Percentiles rank a stretch among this genome's conserved stretches.
phyloP scores from a whole-genome alignment of 37 sponge, comb jelly and placozoan species.

The Cliona cf. orientalis region DNA sequence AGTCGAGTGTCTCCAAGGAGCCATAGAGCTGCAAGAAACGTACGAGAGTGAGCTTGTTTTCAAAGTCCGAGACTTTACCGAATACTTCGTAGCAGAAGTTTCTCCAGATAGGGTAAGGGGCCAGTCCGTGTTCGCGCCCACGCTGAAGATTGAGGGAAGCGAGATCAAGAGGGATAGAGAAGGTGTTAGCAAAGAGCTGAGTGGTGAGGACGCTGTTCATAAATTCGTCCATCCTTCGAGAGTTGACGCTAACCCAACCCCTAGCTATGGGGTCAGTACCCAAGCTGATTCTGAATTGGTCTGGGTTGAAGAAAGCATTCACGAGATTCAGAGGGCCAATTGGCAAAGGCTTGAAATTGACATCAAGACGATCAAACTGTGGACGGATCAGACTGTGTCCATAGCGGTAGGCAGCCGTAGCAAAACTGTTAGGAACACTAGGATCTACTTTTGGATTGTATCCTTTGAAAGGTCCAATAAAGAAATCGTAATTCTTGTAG shows the following conservation, averaged over 20 bases:
- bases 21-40: conserved; percentile 63
- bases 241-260: conserved; percentile 42
- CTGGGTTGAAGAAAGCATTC: conserved; percentile 73
- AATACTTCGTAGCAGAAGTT: conserved; percentile 56
- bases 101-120: conserved; percentile 71
- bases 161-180: conserved; percentile 61
- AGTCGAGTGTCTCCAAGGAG: conserved; percentile 63
- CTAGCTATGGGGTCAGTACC: conserved; percentile 77
- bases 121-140: conserved; percentile 90
- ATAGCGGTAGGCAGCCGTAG: conserved; percentile 83
- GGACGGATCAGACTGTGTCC: conserved; percentile 87
- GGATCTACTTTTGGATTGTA: conserved; percentile 73
- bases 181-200: conserved; percentile 53
- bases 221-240: conserved; percentile 74
- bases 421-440: conserved; percentile 69
- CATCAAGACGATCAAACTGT: conserved; percentile 57
- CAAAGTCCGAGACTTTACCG: not conserved
- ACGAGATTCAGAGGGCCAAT: conserved; percentile 62
- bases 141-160: conserved; percentile 91
- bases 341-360: conserved; percentile 14
- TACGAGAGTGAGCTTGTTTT: conserved; percentile 14
- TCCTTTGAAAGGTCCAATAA: conserved; percentile 58
- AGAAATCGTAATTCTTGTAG: not conserved
- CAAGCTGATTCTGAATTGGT: conserved; percentile 15
- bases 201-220: conserved; percentile 64